phyloP scores from a whole-genome alignment of 2,113 vertebrate genomes.

The Aepyceros melampus region DNA sequence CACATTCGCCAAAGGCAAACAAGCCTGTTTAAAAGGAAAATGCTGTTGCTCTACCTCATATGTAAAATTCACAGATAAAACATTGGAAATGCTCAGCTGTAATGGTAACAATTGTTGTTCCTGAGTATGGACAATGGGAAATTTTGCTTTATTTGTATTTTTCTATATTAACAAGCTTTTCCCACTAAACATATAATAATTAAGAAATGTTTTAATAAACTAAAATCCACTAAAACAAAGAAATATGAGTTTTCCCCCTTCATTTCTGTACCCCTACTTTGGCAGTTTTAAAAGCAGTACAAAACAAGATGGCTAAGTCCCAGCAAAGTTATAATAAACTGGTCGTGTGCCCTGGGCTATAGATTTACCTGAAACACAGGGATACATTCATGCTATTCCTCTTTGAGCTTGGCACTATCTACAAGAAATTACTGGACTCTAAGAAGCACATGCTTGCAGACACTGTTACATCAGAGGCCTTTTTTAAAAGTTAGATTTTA shows the following conservation, averaged over 20 bases:
- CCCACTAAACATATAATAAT: background rate
- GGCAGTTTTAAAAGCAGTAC: background rate
- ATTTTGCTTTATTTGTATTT: background rate
- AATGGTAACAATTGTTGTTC: background rate
- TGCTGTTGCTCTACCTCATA: background rate
- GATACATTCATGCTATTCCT: background rate
- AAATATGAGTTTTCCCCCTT: background rate
- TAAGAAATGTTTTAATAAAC: background rate
- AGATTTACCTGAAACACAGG: constrained; percentile 40
- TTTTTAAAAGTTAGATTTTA: constrained; percentile 43
- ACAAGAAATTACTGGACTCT: background rate
- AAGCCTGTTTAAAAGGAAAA: background rate
- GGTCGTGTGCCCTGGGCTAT: background rate
- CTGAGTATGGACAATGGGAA: background rate
- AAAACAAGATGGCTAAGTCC: background rate
- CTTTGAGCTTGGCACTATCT: background rate
- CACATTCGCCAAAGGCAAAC: background rate
- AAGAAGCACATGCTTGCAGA: background rate
- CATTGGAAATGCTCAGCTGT: background rate
- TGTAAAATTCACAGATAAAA: background rate
- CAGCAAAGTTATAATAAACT: background rate
- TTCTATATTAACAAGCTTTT: background rate
- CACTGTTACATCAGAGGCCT: background rate
- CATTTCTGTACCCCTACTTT: background rate
- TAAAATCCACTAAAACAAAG: background rate